phyloP scores from a whole-genome alignment of 2,888 invertebrate species.

The Caenorhabditis drosophilae region DNA sequence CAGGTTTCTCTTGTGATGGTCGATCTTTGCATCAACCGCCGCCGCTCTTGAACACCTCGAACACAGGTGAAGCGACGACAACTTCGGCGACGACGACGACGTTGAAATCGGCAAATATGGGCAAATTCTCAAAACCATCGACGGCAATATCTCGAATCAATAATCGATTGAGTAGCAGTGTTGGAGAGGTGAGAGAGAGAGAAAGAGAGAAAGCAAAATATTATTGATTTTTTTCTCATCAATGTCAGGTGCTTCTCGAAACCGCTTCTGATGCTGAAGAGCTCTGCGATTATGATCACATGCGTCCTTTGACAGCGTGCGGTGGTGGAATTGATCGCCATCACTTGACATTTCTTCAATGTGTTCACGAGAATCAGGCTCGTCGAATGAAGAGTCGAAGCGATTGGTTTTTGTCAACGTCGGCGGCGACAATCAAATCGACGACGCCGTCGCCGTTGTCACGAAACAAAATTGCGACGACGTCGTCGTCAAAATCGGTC shows the following conservation, averaged over 20 bases:
- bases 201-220: too few relatives aligned
- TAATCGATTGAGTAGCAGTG: constrained; percentile 50
- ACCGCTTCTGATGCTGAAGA: constrained; percentile 46
- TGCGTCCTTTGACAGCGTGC: constrained; percentile 44
- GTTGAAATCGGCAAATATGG: too few relatives aligned
- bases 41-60: too few relatives aligned
- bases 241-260: constrained; percentile 49
- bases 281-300: constrained; percentile 38
- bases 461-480: too few relatives aligned
- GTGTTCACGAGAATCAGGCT: constrained; percentile 93
- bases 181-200: constrained; percentile 48
- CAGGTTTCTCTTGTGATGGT: too few relatives aligned
- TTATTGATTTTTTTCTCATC: neutral
- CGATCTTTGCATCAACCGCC: too few relatives aligned
- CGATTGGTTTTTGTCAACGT: constrained; percentile 79
- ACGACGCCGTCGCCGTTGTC: too few relatives aligned
- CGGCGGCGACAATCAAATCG: too few relatives aligned
- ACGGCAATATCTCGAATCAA: too few relatives aligned
- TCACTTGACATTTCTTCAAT: constrained; percentile 84
- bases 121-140: too few relatives aligned
- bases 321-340: constrained; percentile 49
- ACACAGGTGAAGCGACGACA: too few relatives aligned
- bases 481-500: constrained; percentile 50
- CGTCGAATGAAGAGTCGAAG: constrained; percentile 94
- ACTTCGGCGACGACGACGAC: too few relatives aligned